Base-by-base conservation (phyloP, 2,888 invertebrate genomes). In the Anorthoa munda region DNA sequence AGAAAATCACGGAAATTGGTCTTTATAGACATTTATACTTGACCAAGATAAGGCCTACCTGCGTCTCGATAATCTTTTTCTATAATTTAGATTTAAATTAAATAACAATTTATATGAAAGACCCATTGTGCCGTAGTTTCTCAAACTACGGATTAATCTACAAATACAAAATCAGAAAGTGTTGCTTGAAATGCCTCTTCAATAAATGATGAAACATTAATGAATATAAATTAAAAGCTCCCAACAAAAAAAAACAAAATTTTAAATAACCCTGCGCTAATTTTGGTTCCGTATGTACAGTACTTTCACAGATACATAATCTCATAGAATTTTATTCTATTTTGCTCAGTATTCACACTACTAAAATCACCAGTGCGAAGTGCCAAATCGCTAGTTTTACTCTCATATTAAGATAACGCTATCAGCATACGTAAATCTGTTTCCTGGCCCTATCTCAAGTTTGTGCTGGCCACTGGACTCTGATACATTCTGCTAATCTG, bases 401-500 rank as follows among this genome's bases (percentile, higher is more conserved):
- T 45, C 61, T 17, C 45, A 66, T 72, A 67, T 61, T 48, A 55
- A 68, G 77, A 80, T 81, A 76, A 81, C n/a, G n/a, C 55, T 77
- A 80, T 76, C 79, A 66, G 23, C 7, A n/a, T 53, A 55, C 39
- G 79, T 80, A 66, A 68, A 78, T 75, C 66, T 68, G 66, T 69
- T 81, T 67, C 67, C 72, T 72, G 71, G 80, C 60, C 71, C 59
- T 72, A 67, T 66, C 71, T 71, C 67, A 23, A 63, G 77, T 81
- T 63, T n/a, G 17, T 56, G 45, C 66, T 81, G 63, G 77, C 63
- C 66, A 61, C 26, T 56, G 76, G 68, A 39, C 56, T 26, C 58
- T 51, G 53, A 63, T 59, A 81, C 71, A 68, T 81, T n/a, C 66
- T 39, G 56, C 81, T 80, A 77, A 80, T 77, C 81, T 81, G 68